These are phyloP conservation scores for Sebastes iracundus DNA, from an alignment of 2,797 vertebrate species.

Conservation along the genomic window DNA sequence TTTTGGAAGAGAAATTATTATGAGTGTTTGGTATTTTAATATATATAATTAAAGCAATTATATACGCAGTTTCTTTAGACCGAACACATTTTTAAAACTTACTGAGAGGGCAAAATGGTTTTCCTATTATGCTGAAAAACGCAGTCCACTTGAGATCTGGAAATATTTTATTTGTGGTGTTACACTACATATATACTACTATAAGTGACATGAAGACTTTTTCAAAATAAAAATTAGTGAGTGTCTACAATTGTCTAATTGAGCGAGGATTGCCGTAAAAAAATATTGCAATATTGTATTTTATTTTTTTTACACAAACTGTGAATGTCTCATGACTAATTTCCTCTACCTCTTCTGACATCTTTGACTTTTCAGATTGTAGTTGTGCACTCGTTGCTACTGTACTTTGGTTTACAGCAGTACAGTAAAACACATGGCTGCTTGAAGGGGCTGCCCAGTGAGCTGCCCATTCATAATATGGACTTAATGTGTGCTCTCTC, in stretches of 20 bases:
- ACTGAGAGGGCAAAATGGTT: neutral
- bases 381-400: neutral
- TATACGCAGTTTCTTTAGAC: neutral
- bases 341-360: neutral
- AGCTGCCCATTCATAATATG: conserved; percentile 61
- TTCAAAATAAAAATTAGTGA: neutral
- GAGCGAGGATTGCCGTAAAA: neutral
- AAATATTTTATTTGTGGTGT: neutral
- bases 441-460: conserved; percentile 38
- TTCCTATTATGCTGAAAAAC: neutral
- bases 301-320: neutral
- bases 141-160: neutral
- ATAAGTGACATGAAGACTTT: neutral
- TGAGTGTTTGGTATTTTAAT: neutral
- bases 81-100: neutral
- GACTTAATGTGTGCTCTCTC: conserved; percentile 40
- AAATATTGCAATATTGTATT: neutral
- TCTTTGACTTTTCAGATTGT: neutral
- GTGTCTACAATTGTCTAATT: neutral
- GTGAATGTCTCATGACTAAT: neutral
- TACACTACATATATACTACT: neutral
- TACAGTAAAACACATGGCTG: conserved; percentile 36
- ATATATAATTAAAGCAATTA: neutral
- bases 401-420: conserved; percentile 43
- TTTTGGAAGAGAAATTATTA: neutral